Base-by-base conservation (phyloP, 1,140 invertebrate genomes). In the Anastrepha obliqua region DNA sequence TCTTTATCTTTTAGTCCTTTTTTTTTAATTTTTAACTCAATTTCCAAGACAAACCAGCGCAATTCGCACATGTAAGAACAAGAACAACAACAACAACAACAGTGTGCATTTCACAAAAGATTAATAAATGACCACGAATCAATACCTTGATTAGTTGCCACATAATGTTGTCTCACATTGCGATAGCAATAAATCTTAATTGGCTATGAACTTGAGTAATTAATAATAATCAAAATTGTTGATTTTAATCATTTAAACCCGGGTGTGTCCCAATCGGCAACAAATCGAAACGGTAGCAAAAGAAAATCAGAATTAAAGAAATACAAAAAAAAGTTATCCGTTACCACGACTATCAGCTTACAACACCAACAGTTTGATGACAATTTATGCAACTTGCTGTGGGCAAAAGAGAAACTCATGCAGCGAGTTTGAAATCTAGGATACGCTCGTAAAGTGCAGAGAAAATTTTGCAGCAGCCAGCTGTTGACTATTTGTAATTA, bases 161-260 rank as follows among this genome's bases (percentile, higher is more conserved):
- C 20, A 81, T 81, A 51, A 81, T 81, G 74, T 81, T 81, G 44
- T 55, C 74, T 20, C 74, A 55, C 47, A 81, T 81, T 81, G 74
- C 74, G 47, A 81, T 55, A 55, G 74, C 47, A 55, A 81, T 81
- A 81, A 81, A 81, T 81, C 74, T 81, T 81, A 81, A 81, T 81
- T 81, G 74, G 47, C 47, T 81, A 55, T 81, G 74, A 81, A 81
- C 47, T 81, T 81, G 47, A 81, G 42, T 81, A 81, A 81, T 81
- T 81, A 81, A 81, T 55, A 55, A 81, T 81, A 81, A 81, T 81
- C 74, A 81, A 81, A 81, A 81, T 81, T 81, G 47, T 81, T 81
- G 74, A 81, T 81, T 81, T 58, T 29, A 55, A 81, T 81, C 74
- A 81, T 81, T 81, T 81, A 55, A 44, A 55, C 74, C n/a, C n/a